phyloP scores from a whole-genome alignment of 2,888 invertebrate species.

The Pristionchus japonicus region DNA sequence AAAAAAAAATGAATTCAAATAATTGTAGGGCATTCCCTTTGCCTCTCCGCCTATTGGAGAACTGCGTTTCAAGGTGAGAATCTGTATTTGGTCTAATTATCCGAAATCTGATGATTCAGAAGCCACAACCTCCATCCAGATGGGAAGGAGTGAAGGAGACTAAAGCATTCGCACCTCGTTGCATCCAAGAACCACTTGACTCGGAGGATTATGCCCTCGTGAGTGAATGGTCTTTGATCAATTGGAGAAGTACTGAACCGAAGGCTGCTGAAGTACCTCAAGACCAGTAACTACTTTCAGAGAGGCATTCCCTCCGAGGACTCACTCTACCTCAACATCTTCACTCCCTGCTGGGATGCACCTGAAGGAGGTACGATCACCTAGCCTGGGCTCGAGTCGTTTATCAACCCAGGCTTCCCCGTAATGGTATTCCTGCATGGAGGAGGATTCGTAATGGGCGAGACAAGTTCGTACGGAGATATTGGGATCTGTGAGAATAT shows the following conservation, averaged over 20 bases:
- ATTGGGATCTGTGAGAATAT: conserved; percentile 37
- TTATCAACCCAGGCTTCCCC: not conserved
- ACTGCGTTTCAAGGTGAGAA: not conserved
- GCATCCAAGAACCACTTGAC: not conserved
- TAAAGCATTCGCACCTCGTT: not conserved
- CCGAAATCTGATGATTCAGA: not conserved
- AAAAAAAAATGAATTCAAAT: not conserved
- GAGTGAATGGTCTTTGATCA: not conserved
- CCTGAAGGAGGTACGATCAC: conserved; percentile 19
- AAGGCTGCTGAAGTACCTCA: too few species aligned
- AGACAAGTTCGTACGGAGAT: not conserved
- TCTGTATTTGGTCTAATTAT: too few species aligned
- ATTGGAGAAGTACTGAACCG: not conserved
- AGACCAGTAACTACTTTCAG: not conserved
- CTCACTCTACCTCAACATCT: conserved; percentile 33
- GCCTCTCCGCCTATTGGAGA: not conserved
- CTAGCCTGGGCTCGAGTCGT: too few species aligned
- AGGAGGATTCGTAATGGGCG: conserved; percentile 17
- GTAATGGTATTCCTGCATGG: conserved; percentile 42
- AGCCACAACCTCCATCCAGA: not conserved
- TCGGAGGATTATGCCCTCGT: not conserved
- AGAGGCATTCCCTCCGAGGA: conserved; percentile 7
- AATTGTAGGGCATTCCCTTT: conserved; percentile 15
- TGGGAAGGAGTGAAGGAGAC: conserved; percentile 10
- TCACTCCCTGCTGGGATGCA: conserved; percentile 26